Conservation (phyloP, 64 coral and sea anemone species). For the Pocillopora damicornis region DNA sequence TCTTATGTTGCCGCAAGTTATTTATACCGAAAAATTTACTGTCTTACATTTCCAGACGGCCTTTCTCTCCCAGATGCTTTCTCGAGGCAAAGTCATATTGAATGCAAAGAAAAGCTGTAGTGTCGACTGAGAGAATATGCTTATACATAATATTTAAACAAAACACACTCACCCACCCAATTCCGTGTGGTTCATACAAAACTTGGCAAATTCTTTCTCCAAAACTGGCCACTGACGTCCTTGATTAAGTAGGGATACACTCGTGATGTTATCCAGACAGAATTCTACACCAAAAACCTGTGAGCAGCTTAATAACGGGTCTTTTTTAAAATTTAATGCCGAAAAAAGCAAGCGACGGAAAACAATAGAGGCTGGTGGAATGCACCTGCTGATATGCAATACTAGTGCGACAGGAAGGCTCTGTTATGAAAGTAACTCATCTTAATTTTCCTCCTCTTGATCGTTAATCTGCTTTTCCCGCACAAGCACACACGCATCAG, state of each 20-base stretch:
- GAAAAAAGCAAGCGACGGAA: not conserved
- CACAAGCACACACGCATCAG: not conserved
- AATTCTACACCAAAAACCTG: not conserved
- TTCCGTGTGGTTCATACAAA: not conserved
- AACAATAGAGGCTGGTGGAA: not conserved
- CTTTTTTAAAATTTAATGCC: slow-evolving; percentile 26
- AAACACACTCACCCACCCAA: not conserved
- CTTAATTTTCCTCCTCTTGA: not conserved
- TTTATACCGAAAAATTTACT: not conserved
- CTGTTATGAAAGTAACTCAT: slow-evolving; percentile 23
- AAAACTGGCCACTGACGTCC: not conserved
- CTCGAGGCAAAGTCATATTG: not conserved
- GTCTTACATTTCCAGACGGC: not conserved
- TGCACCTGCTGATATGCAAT: slow-evolving; percentile 38
- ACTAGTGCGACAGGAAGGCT: not conserved
- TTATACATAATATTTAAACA: not conserved
- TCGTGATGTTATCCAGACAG: not conserved
- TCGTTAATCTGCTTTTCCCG: not conserved
- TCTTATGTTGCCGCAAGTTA: not conserved
- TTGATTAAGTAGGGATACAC: not conserved
- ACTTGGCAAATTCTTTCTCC: not conserved
- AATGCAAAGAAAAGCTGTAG: not conserved
- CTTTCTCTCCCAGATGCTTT: not conserved
- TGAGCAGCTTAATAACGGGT: not conserved
- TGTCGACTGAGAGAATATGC: not conserved